Evolutionary conservation across 2,113 vertebrate species (phyloP), one percentile per base, ranked within the genome.

Genomic region (Petromus typicus): DNA sequence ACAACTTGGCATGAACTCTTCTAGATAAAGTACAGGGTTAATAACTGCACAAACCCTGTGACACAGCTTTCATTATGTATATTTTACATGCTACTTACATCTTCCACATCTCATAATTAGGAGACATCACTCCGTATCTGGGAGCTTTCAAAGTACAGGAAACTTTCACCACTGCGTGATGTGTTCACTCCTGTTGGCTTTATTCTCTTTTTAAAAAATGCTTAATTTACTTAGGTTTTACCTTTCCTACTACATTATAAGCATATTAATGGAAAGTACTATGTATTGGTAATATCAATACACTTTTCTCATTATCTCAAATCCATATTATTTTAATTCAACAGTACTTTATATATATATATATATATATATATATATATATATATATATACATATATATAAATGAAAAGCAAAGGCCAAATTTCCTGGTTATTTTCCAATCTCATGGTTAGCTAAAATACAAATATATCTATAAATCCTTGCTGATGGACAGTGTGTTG

Each of bases 241-340:
- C 86, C 5, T 61, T 94, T 82, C 23, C 45, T 90, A 43, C 34
- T 94, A 64, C 61, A 80, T 75, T 9, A 67, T 40, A 94, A n/a
- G 8, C 23, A 64, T 3, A 1, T 69, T 75, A 23, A 9, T 11
- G 69, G 43, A 30, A 91, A 59, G 17, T 75, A 45, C 0, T 14
- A 23, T 34, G 8, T 5, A 30, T 61, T 89, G 8, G 54, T 94
- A 27, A 75, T 64, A 86, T 73, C 71, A 88, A 56, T n/a, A 88
- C 40, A 7, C 2, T 1, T 56, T 91, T 89, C 57, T 81, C 13
- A 89, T 18, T 63, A 80, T 61, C 43, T 40, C 13, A 9, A 56
- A 61, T 64, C 56, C 13, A 59, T 48, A 45, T 2, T 48, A 54
- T 14, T 94, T 7, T 27, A 66, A 57, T 76, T 76, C 76, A 82